Evolutionary conservation across 2,797 vertebrate species (phyloP).

Genomic region (Rhabdophis nuchalis): DNA sequence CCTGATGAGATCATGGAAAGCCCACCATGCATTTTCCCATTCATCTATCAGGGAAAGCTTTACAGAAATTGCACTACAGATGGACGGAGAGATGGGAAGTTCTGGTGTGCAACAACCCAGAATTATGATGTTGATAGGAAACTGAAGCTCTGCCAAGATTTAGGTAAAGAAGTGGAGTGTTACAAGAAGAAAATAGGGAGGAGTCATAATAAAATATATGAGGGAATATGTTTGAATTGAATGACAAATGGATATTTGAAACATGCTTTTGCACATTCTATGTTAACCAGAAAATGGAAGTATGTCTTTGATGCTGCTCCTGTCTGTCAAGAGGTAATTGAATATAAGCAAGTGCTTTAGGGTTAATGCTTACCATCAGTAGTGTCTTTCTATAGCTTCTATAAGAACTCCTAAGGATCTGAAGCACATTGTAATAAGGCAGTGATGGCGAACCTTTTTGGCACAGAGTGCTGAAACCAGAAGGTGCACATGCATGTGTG

Average conservation of each 20-base stretch:
- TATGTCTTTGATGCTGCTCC: not conserved
- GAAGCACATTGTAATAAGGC: too few relatives aligned
- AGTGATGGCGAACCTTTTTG: too few relatives aligned
- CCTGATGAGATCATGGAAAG: not conserved
- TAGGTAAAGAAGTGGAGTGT: not conserved
- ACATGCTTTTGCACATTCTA: not conserved
- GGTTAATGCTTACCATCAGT: not conserved
- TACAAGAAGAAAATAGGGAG: not conserved
- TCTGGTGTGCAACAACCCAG: conserved; percentile 9
- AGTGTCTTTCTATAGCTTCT: not conserved
- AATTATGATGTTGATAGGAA: conserved; percentile 1
- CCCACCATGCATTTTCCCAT: conserved; percentile 13
- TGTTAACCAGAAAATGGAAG: not conserved
- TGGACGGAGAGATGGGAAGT: not conserved
- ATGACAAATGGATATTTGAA: not conserved
- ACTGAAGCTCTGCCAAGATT: not conserved
- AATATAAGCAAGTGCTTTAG: not conserved
- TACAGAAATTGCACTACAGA: not conserved
- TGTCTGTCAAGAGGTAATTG: not conserved
- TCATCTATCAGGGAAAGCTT: not conserved
- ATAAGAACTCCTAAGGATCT: not conserved
- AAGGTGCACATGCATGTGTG: too few relatives aligned
- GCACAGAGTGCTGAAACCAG: too few relatives aligned
- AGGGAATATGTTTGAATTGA: not conserved
- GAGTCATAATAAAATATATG: not conserved